phyloP scores from a whole-genome alignment of 2,888 invertebrate species.

The Parnassius mnemosyne region DNA sequence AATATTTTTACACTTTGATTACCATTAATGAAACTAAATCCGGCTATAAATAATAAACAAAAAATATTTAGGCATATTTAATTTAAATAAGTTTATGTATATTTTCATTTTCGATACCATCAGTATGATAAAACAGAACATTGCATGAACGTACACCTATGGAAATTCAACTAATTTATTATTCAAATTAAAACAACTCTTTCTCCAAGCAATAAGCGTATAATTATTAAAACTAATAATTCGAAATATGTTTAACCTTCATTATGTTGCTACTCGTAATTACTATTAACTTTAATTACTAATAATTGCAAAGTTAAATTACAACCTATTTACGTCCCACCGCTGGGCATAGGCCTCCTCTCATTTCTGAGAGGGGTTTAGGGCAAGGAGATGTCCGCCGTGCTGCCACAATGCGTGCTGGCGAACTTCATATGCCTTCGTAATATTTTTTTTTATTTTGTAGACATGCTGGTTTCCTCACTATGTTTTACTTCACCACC shows the following conservation, averaged over 20 bases:
- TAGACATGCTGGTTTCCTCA: too few species aligned
- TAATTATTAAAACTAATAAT: constrained; percentile 20
- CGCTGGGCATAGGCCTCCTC: too few species aligned
- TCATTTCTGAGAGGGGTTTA: too few species aligned
- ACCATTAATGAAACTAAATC: neutral
- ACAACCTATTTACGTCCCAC: too few species aligned
- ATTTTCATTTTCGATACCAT: constrained; percentile 30
- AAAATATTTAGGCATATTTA: constrained; percentile 15
- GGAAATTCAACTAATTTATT: constrained; percentile 51
- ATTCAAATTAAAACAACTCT: constrained; percentile 50
- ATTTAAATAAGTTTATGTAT: constrained; percentile 14
- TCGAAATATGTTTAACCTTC: constrained; percentile 1
- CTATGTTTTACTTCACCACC: too few species aligned
- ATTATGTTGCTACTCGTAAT: too few species aligned
- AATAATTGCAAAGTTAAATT: too few species aligned
- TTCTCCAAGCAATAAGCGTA: constrained; percentile 27
- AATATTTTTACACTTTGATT: constrained; percentile 9
- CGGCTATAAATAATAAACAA: constrained; percentile 2
- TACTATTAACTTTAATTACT: neutral
- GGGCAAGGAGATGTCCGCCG: too few species aligned
- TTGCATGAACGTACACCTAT: constrained; percentile 39
- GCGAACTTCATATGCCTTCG: too few species aligned
- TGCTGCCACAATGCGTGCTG: too few species aligned
- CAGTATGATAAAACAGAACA: constrained; percentile 31
- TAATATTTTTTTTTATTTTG: too few species aligned